Evolutionary conservation across 2,113 vertebrate genomes (phyloP).

Genomic region (Motacilla alba): DNA sequence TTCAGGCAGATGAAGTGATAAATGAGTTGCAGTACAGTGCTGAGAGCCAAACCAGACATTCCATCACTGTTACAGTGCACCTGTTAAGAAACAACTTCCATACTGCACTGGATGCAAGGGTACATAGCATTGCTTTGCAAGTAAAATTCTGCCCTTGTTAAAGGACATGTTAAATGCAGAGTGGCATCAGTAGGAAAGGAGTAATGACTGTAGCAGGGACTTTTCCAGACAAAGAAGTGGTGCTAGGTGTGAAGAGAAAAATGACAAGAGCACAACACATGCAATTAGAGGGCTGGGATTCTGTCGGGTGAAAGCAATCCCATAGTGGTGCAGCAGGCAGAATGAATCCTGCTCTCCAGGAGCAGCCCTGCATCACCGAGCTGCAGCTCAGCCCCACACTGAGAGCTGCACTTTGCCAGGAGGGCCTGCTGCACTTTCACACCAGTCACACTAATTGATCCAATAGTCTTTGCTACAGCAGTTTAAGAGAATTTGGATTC

Average conservation of each 20-base stretch:
- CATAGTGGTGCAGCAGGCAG: neutral
- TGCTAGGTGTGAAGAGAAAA: neutral
- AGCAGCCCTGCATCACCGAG: neutral
- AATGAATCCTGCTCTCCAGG: neutral
- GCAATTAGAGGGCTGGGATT: neutral
- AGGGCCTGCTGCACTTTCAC: neutral
- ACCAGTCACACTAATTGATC: neutral
- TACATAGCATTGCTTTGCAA: neutral
- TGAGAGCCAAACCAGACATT: neutral
- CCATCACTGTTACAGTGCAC: neutral
- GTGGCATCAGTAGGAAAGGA: neutral
- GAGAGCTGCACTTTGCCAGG: neutral
- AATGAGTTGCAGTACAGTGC: neutral
- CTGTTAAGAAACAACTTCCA: neutral
- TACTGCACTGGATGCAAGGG: neutral
- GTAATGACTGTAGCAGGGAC: neutral
- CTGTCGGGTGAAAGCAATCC: neutral
- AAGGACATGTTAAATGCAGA: neutral
- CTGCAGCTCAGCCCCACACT: neutral
- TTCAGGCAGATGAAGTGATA: neutral
- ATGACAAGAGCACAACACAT: neutral
- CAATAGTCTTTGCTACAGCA: neutral
- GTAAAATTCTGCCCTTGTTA: neutral
- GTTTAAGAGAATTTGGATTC: neutral
- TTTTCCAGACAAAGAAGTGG: neutral